Base-by-base conservation (phyloP, 2,888 invertebrate genomes). In the Mycalesis mineus region DNA sequence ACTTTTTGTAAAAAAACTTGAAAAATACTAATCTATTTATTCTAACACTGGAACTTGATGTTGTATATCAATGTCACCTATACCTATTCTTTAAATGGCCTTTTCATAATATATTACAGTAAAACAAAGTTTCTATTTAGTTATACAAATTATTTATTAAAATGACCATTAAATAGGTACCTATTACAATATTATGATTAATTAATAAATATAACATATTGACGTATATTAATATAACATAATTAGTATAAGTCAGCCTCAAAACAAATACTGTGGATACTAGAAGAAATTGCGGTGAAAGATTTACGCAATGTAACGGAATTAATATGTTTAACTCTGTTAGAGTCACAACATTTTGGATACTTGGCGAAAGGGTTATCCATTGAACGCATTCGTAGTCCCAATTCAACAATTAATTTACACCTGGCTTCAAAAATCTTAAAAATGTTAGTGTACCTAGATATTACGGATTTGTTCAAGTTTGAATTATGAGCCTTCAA, bases 291-390 rank as follows among this genome's bases (percentile, higher is more conserved):
- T 29, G 58, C 44, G 53, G 66, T 72, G 2, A 70, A 65, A 40
- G 68, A 65, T 33, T 71, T 77, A 36, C 54, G 58, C 11, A 69
- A 64, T 15, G 68, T 69, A 44, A 65, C 65, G 15, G 72, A 71
- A 51, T 68, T 58, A 22, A 55, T 50, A 42, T 57, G 60, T 37
- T 57, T 64, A 7, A 22, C 40, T 55, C 31, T 56, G 29, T 60
- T 64, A 7, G n/a, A 31, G 13, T 22, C 36, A 63, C 75, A 77
- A 67, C 81, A 82, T 61, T 73, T 72, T 3, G 87, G 84, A 67
- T 92, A 92, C 42, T 74, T 71, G 31, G 86, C 73, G 65, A 90
- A 91, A 0, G 93, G 93, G 82, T 93, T 93, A 15, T 91, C 78
- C 63, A 79, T 83, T 8, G 82, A 84, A 63, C 91, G 90, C 67